Evolutionary conservation across 1,140 invertebrate species (phyloP), one percentile per base, ranked within the genome.

Genomic region (Heliconius himera): DNA sequence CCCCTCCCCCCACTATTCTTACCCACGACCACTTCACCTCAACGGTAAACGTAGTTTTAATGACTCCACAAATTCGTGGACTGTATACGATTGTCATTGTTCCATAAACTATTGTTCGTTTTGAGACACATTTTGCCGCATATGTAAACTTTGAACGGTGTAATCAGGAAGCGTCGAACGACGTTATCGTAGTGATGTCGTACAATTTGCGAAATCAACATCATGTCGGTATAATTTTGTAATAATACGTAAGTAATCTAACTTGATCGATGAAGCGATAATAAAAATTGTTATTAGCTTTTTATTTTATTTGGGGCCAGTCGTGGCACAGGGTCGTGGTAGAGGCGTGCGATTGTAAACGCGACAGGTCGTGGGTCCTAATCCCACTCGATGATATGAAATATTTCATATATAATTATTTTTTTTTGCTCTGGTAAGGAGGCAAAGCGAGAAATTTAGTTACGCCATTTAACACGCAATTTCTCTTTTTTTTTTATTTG

Each of bases 11-110:
- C 41, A 46, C 33, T 5, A 36, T 46, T 46, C 41, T 11, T 46
- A 46, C 41, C 41, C 41, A 20, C 16, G 18, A 54, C 51, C 20
- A 54, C 20, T 54, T 54, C n/a, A 60, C 3, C n/a, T 22, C 8
- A 60, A 60, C n/a, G 54, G 18, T 54, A 60, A 60, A 60, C 54
- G 41, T 46, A 46, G 22, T 22, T 66, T 66, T 66, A 8, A 16
- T 81, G 73, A 73, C 80, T 60, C 76, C 20, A 81, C 76, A 72
- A 41, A 77, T 38, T 75, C 56, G 46, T 78, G 66, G 51, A 49
- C 51, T 75, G 54, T 73, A 33, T 66, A 78, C 54, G 71, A 66
- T 70, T 78, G 77, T 78, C 77, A 74, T 78, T 78, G 77, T 78
- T 71, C 46, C 49, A 73, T 73, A 70, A 73, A 74, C 72, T 36